Evolutionary conservation across 2,888 invertebrate genomes (phyloP).

Genomic region (Scaptomyza tumidula): DNA sequence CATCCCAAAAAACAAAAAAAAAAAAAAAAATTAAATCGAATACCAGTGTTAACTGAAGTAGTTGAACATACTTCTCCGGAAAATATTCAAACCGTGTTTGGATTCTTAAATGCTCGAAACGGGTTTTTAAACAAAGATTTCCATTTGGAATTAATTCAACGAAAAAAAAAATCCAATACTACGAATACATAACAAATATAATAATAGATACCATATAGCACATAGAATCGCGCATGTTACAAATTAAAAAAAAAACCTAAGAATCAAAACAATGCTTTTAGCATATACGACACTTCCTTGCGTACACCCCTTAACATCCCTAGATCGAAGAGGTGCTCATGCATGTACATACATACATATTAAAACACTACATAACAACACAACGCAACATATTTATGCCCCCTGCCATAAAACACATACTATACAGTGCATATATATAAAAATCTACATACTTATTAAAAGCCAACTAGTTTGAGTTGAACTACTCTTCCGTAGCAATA

Average conservation of each 20-base stretch:
- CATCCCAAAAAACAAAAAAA: constrained; percentile 37
- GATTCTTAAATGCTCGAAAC: constrained; percentile 30
- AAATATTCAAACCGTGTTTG: constrained; percentile 32
- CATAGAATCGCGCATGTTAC: constrained; percentile 76
- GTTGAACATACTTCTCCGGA: constrained; percentile 32
- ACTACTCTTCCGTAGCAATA: constrained; percentile 71
- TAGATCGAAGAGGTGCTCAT: constrained; percentile 43
- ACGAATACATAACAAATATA: constrained; percentile 37
- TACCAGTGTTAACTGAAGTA: constrained; percentile 46
- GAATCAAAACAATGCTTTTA: constrained; percentile 78
- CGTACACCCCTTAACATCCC: constrained; percentile 27
- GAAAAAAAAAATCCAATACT: constrained; percentile 46
- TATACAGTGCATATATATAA: constrained; percentile 35
- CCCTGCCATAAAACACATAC: constrained; percentile 39
- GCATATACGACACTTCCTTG: constrained; percentile 74
- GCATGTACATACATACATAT: constrained; percentile 69
- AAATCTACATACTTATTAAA: constrained; percentile 25
- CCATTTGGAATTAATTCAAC: constrained; percentile 68
- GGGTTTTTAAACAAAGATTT: constrained; percentile 12
- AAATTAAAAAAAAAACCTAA: constrained; percentile 68
- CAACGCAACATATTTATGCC: constrained; percentile 43
- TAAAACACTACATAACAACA: constrained; percentile 26
- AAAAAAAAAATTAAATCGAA: constrained; percentile 14
- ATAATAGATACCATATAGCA: constrained; percentile 62
- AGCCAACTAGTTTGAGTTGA: constrained; percentile 69